These are phyloP conservation scores for Cryptus viduatorius DNA, from an alignment of 2,888 invertebrate genomes.

Conservation along the genomic window DNA sequence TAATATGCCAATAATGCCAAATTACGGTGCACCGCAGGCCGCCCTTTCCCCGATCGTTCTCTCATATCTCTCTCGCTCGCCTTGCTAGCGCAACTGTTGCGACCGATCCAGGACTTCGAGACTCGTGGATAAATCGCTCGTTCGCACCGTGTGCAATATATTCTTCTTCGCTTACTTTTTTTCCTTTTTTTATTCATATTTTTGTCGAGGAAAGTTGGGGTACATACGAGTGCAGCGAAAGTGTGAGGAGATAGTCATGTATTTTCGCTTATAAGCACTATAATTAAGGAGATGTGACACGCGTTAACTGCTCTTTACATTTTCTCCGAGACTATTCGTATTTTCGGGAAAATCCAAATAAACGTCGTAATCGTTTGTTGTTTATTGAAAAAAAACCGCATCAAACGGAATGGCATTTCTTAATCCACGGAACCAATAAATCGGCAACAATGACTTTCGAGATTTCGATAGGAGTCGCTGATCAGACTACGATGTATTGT, in stretches of 20 bases:
- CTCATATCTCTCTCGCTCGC: constrained; percentile 35
- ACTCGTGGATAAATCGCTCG: constrained; percentile 47
- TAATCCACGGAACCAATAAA: background rate
- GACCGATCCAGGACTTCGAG: constrained; percentile 22
- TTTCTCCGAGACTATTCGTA: too few relatives aligned
- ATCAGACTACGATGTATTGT: background rate
- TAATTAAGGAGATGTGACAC: too few relatives aligned
- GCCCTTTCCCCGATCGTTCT: constrained; percentile 63
- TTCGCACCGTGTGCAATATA: constrained; percentile 39
- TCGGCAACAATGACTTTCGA: background rate
- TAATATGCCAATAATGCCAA: constrained; percentile 83
- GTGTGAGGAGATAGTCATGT: background rate
- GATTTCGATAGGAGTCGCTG: background rate
- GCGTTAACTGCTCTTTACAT: too few relatives aligned
- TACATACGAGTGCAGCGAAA: background rate
- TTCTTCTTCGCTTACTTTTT: background rate
- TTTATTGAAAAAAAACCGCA: too few relatives aligned
- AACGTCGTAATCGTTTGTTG: too few relatives aligned
- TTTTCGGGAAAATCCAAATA: too few relatives aligned
- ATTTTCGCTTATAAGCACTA: too few relatives aligned
- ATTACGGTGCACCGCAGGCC: constrained; percentile 78
- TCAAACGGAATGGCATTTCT: background rate
- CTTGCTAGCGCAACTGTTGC: constrained; percentile 56
- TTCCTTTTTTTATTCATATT: background rate
- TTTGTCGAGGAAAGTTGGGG: background rate